Evolutionary conservation across 2,113 vertebrate genomes (phyloP).

Genomic region (Rynchops niger): DNA sequence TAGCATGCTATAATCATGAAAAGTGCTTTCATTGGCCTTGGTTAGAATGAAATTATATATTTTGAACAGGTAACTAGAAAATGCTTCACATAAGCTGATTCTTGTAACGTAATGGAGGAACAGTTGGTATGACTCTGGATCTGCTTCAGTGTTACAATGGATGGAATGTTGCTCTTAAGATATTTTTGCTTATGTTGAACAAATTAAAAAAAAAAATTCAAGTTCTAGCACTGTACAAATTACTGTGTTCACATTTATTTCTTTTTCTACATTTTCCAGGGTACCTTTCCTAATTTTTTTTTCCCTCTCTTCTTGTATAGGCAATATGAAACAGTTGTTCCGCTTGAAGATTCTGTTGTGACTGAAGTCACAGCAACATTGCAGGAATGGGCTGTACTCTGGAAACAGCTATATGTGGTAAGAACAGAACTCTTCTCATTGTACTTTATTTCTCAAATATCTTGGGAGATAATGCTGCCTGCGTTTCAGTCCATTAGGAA

Average conservation of each 20-base stretch:
- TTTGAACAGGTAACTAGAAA: background rate
- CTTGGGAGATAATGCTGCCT: background rate
- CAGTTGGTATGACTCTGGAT: background rate
- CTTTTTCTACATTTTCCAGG: background rate
- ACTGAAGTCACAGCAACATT: slow-evolving; percentile 93
- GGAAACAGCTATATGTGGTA: slow-evolving; percentile 98
- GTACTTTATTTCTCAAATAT: background rate
- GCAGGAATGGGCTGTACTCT: slow-evolving; percentile 93
- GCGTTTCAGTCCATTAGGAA: background rate
- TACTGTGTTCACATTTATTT: background rate
- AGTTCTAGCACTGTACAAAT: background rate
- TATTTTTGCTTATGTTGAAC: background rate
- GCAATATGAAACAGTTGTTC: slow-evolving; percentile 91
- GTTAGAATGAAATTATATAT: background rate
- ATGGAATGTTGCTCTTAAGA: background rate
- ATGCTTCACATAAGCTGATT: background rate
- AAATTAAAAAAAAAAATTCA: background rate
- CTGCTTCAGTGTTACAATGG: background rate
- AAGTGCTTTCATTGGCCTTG: background rate
- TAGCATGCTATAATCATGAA: background rate
- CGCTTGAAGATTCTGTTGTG: slow-evolving; percentile 90
- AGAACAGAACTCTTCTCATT: slow-evolving; percentile 43
- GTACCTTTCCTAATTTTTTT: background rate
- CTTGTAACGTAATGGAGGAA: background rate
- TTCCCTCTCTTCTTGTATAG: slow-evolving; percentile 64